phyloP scores from a whole-genome alignment of 1,140 invertebrate genomes.

The Drosophila truncata region DNA sequence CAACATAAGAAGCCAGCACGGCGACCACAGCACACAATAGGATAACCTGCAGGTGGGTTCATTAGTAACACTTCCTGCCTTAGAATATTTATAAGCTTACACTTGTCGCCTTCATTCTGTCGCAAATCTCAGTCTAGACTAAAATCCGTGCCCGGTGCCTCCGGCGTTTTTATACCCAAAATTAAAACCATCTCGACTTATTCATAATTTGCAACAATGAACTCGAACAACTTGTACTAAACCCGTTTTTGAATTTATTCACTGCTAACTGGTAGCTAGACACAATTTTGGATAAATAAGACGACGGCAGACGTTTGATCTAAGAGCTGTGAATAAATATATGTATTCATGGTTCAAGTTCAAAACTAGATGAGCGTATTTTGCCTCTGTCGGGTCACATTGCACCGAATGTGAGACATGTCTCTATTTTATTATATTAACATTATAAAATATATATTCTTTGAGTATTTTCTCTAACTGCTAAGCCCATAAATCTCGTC shows the following conservation, averaged over 20 bases:
- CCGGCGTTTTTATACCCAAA: slow-evolving; percentile 52
- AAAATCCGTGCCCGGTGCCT: slow-evolving; percentile 27
- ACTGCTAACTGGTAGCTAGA: slow-evolving; percentile 22
- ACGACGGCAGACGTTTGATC: slow-evolving; percentile 23
- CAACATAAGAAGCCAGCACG: slow-evolving; percentile 25
- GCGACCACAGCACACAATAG: slow-evolving; percentile 53
- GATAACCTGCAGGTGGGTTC: slow-evolving; percentile 34
- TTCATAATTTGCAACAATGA: slow-evolving; percentile 74
- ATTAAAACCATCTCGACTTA: slow-evolving; percentile 25
- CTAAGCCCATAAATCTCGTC: not conserved
- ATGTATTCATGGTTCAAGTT: slow-evolving; percentile 7
- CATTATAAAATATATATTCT: not conserved
- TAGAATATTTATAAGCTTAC: slow-evolving; percentile 32
- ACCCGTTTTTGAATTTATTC: slow-evolving; percentile 57
- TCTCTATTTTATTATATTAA: not conserved
- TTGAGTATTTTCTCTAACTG: not conserved
- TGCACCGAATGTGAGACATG: not conserved
- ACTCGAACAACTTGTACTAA: slow-evolving; percentile 68
- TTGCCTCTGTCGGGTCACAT: not conserved
- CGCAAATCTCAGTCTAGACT: slow-evolving; percentile 41
- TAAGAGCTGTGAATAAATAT: slow-evolving; percentile 3
- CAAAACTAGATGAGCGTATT: not conserved
- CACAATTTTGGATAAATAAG: slow-evolving; percentile 16
- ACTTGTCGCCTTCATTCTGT: slow-evolving; percentile 59
- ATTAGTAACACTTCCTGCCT: not conserved